Evolutionary conservation across 2,888 invertebrate species (phyloP).

Genomic region (Diarsia mendica): DNA sequence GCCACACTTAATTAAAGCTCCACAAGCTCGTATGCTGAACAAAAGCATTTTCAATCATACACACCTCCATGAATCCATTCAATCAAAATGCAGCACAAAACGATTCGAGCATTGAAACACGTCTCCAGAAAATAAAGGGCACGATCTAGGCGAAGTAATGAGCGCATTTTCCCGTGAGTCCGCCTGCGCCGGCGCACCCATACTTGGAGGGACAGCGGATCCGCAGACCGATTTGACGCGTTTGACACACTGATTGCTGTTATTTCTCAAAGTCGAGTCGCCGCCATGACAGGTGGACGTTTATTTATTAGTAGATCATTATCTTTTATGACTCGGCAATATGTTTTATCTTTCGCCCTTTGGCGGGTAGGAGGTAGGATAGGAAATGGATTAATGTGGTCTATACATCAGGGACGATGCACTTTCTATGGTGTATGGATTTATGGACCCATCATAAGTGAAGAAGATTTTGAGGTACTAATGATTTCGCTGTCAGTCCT

Average conservation of each 20-base stretch:
- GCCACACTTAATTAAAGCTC: background rate
- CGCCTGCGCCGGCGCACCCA: conserved; percentile 58
- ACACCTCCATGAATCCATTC: background rate
- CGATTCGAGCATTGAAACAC: conserved; percentile 12
- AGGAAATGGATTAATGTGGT: conserved; percentile 52
- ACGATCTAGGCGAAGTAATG: conserved; percentile 63
- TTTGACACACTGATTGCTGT: conserved; percentile 72
- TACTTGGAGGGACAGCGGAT: conserved; percentile 69
- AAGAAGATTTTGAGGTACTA: conserved; percentile 7
- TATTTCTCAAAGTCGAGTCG: conserved; percentile 68
- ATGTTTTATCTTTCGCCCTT: conserved; percentile 61
- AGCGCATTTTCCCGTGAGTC: conserved; percentile 63
- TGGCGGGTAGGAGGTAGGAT: conserved; percentile 54
- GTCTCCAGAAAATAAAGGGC: conserved; percentile 47
- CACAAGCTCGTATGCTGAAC: background rate
- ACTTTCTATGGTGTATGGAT: conserved; percentile 21
- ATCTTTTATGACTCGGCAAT: conserved; percentile 65
- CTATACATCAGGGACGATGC: conserved; percentile 51
- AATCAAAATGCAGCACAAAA: conserved; percentile 16
- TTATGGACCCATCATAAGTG: conserved; percentile 20
- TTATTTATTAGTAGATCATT: conserved; percentile 68
- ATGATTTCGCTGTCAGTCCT: background rate
- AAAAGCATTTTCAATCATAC: background rate
- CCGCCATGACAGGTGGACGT: conserved; percentile 67
- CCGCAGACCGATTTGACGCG: conserved; percentile 67